Base-by-base conservation (phyloP, 2,888 invertebrate genomes). In the Pasiphila rectangulata region DNA sequence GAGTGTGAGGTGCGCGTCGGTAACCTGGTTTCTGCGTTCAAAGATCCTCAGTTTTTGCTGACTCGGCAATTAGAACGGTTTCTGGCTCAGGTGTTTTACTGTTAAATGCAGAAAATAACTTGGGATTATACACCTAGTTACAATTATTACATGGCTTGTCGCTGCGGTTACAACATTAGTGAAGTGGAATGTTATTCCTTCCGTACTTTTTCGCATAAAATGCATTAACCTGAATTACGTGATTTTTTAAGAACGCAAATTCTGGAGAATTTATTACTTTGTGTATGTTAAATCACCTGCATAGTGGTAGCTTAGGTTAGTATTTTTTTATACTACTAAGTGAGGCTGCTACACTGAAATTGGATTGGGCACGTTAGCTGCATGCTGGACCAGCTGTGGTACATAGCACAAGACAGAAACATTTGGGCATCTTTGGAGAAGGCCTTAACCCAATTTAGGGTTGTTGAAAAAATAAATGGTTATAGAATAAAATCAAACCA, bases 21-120 rank as follows among this genome's bases (percentile, higher is more conserved):
- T 0, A 20, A 27, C 24, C 42, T 13, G 43, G 21, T 43, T 38
- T 19, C 42, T 27, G 21, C 2, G 12, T 29, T 19, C 38, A 39
- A 6, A 1, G 2, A 7, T 16, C 13, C 39, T 54, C 47, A 54
- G 56, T 56, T 59, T 59, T 56, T 59, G 59, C 59, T 59, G 54
- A 59, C 51, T 41, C 49, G 42, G 56, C 43, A 59, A 59, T 56
- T 59, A 56, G 54, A 51, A 56, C 51, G 48, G 40, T 48, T 51
- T 51, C 53, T 42, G 45, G 49, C 42, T 45, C 50, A 50, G 50
- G 50, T 50, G 50, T 45, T 50, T 50, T 50, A 50, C 41, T 50
- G 50, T 50, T 44, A 45, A 50, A 50, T 37, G 50, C 37, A 41
- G 45, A 50, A 41, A 41, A 45, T 50, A 50, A 50, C 50, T 50